Evolutionary conservation across 1,140 invertebrate genomes (phyloP).

Genomic region (Cepaea nemoralis): DNA sequence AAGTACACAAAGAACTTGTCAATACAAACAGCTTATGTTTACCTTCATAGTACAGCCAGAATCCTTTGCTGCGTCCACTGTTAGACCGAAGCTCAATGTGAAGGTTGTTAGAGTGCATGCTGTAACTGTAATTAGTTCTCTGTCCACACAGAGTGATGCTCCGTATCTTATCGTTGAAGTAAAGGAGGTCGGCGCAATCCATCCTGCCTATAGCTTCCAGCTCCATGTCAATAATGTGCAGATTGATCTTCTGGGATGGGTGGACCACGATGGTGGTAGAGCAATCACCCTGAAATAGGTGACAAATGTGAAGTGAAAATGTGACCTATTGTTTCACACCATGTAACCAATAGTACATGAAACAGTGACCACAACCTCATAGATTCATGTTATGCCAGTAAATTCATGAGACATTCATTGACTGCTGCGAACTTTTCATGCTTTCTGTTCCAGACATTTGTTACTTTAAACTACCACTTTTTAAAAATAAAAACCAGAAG

Average conservation of each 20-base stretch:
- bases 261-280: slow-evolving; percentile 56
- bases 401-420: no score
- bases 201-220: slow-evolving; percentile 55
- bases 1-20: no score
- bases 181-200: slow-evolving; percentile 63
- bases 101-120: slow-evolving; percentile 53
- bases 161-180: slow-evolving; percentile 56
- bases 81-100: slow-evolving; percentile 57
- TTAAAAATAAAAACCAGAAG: no score
- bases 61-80: slow-evolving; percentile 59
- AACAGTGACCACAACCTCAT: no score
- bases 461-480: no score
- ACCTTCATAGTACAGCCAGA: slow-evolving; percentile 71
- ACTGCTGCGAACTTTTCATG: no score
- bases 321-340: no score
- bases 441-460: no score
- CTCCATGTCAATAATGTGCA: slow-evolving; percentile 66
- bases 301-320: neutral
- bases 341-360: no score
- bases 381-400: no score
- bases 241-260: slow-evolving; percentile 57
- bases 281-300: slow-evolving; percentile 17
- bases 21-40: no score
- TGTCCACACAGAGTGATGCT: slow-evolving; percentile 64
- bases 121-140: slow-evolving; percentile 55